Evolutionary conservation across 2,888 invertebrate genomes (phyloP), one percentile per base, ranked within the genome.

Genomic region (Ormyrus thymus): DNA sequence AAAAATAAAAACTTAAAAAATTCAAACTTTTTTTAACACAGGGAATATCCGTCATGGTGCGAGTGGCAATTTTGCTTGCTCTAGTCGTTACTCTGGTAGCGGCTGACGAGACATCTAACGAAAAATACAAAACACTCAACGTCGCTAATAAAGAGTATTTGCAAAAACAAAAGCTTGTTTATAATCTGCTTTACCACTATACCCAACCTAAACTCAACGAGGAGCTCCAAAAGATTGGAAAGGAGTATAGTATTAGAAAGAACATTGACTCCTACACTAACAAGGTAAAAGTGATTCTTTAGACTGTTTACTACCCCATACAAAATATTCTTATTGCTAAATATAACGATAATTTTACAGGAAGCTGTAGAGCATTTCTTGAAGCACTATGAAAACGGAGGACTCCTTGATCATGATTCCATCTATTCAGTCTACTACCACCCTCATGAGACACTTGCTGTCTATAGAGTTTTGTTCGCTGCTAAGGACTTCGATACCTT

Each of bases 371-470:
- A 87, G 65, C 84, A 88, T 50, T 90, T 91, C 79, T 79, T 89
- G 43, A 81, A 85, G 8, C 75, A 86, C 1, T 87, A 86, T 81
- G 82, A 88, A 56, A 85, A 89, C 78, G 92, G 29, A 29, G 29
- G 92, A 62, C 90, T 91, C 82, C 82, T 92, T 70, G 91, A 92
- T 0, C 91, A 91, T 78, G 89, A 90, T 61, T 89, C 90, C 58
- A 87, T 92, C 70, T 93, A 92, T 88, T 92, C 93, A 1, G 13
- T 87, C 4, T 89, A 86, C 82, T 87, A 90, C 62, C 83, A 84
- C 5, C 82, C 87, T 9, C 83, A 86, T 11, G 89, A 91, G 82
- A 86, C 86, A 11, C 77, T 86, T n/a, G 83, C 86, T 10, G 82
- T 91, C 4, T 88, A 88, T 82, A 86, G 86, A 46, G 71, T 89